Evolutionary conservation across 1,140 invertebrate species (phyloP).

Genomic region (Trialeurodes vaporariorum): DNA sequence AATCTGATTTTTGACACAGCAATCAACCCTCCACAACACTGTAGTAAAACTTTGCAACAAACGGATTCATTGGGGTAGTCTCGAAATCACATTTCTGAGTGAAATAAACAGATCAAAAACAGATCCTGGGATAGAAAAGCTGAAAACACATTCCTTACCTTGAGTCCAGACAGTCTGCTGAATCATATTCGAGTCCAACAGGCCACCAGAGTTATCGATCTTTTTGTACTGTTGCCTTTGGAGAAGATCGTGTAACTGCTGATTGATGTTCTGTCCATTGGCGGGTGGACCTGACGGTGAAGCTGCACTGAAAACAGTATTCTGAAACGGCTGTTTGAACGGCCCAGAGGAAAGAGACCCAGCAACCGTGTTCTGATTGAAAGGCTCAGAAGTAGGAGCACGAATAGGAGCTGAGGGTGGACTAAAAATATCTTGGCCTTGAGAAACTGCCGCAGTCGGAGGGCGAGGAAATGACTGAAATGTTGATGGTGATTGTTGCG

Average conservation of each 20-base stretch:
- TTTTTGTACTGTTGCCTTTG: constrained; percentile 47
- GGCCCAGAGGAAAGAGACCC: background rate
- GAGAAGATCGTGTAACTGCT: constrained; percentile 67
- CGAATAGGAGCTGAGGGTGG: background rate
- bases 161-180: constrained; percentile 8
- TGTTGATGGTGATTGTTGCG: background rate
- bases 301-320: background rate
- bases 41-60: no score
- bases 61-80: no score
- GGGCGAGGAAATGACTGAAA: background rate
- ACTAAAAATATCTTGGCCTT: background rate
- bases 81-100: no score
- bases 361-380: background rate
- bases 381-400: background rate
- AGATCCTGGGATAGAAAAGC: no score
- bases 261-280: constrained; percentile 17
- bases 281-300: background rate
- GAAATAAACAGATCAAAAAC: no score
- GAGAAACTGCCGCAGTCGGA: background rate
- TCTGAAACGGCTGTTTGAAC: background rate
- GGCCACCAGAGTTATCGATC: background rate
- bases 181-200: background rate
- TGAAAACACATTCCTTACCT: no score
- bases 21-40: no score
- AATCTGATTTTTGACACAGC: no score